These are phyloP conservation scores for Zaprionus gabonicus DNA, from an alignment of 1,140 invertebrate genomes.

Conservation along the genomic window DNA sequence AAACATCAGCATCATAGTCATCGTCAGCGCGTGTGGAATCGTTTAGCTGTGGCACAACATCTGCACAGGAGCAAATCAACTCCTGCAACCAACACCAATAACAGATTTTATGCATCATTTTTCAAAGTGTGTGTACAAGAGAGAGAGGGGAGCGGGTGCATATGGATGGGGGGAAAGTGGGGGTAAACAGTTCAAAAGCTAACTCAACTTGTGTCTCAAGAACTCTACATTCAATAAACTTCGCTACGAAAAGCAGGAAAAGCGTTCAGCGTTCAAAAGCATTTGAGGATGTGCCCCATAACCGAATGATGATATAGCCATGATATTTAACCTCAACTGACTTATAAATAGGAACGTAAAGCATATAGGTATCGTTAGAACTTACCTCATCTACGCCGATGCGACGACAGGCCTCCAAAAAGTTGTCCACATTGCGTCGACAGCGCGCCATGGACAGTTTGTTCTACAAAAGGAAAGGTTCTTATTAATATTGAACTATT, in stretches of 20 bases:
- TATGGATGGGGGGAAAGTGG: neutral
- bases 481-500: conserved; percentile 6
- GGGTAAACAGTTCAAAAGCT: conserved; percentile 1
- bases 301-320: conserved; percentile 7
- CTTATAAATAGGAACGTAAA: neutral
- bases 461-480: conserved; percentile 87
- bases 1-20: conserved; percentile 80
- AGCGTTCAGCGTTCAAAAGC: conserved; percentile 1
- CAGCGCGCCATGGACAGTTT: conserved; percentile 97
- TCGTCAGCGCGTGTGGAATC: conserved; percentile 66
- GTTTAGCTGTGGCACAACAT: conserved; percentile 86
- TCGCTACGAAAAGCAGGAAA: neutral
- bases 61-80: conserved; percentile 90
- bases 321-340: conserved; percentile 17
- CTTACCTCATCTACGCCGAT: conserved; percentile 96
- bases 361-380: neutral
- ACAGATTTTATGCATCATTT: conserved; percentile 83
- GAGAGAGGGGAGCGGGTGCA: neutral
- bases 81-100: conserved; percentile 90
- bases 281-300: conserved; percentile 1
- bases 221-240: conserved; percentile 17
- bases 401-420: conserved; percentile 95
- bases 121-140: conserved; percentile 48
- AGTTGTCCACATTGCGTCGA: conserved; percentile 97
- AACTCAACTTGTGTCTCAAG: conserved; percentile 2